Evolutionary conservation across 2,888 invertebrate species (phyloP).

Genomic region (Taphrorychus bicolor): DNA sequence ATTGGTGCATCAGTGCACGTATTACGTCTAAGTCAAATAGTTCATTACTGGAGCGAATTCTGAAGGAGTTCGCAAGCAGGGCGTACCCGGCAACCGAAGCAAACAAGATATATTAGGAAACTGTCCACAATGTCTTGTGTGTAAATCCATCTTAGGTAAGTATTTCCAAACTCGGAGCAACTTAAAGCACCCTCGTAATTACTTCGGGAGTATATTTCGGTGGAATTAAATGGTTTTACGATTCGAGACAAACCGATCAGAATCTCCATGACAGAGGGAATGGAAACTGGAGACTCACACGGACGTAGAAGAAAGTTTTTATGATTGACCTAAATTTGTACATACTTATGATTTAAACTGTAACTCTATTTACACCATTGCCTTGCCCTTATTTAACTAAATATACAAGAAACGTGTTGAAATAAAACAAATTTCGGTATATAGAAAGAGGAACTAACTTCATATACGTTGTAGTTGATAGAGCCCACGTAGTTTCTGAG

Average conservation of each 20-base stretch:
- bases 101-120: slow-evolving; percentile 32
- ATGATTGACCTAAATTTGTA: no score
- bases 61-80: not conserved
- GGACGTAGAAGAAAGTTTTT: no score
- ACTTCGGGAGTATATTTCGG: slow-evolving; percentile 34
- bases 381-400: no score
- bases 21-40: slow-evolving; percentile 1
- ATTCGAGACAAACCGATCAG: slow-evolving; percentile 33
- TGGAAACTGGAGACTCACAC: slow-evolving; percentile 10
- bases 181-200: slow-evolving; percentile 36
- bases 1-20: not conserved
- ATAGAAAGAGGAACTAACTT: no score
- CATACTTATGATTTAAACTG: no score
- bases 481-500: not conserved
- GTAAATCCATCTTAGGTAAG: slow-evolving; percentile 35
- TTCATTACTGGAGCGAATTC: not conserved
- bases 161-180: slow-evolving; percentile 33
- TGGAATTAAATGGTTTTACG: slow-evolving; percentile 37
- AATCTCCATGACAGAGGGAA: slow-evolving; percentile 15
- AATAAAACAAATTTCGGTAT: no score
- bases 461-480: no score
- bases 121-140: slow-evolving; percentile 28
- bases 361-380: no score
- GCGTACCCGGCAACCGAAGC: slow-evolving; percentile 13
- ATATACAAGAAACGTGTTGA: no score